Conservation (phyloP, 2,888 invertebrate species). For the Caprella mutica region DNA sequence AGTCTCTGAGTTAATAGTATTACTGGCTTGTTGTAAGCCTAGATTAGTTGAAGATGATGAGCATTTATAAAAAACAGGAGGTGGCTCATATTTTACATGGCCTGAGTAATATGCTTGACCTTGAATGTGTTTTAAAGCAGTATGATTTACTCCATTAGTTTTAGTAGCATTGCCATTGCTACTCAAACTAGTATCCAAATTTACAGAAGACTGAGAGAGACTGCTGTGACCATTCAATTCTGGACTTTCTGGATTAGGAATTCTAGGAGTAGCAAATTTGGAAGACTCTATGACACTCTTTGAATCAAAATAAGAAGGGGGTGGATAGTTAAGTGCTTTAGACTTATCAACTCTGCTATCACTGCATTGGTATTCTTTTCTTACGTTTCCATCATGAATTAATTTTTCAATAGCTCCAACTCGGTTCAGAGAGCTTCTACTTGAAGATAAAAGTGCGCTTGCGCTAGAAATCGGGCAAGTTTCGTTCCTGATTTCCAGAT, state of each 20-base stretch:
- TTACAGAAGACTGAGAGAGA: not conserved
- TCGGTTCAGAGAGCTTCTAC: no score
- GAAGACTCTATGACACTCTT: slow-evolving; percentile 54
- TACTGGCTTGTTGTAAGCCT: slow-evolving; percentile 22
- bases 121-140: slow-evolving; percentile 17
- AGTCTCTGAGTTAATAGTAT: not conserved
- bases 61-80: slow-evolving; percentile 28
- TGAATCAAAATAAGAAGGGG: slow-evolving; percentile 24
- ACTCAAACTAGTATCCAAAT: not conserved
- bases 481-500: no score
- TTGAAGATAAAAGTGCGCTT: no score
- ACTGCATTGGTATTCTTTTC: not conserved
- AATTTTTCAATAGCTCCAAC: slow-evolving; percentile 32
- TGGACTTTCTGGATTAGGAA: slow-evolving; percentile 46
- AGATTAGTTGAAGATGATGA: slow-evolving; percentile 32
- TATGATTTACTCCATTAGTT: not conserved
- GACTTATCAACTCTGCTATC: not conserved
- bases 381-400: slow-evolving; percentile 14
- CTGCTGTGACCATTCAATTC: not conserved
- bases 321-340: not conserved
- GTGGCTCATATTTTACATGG: slow-evolving; percentile 32
- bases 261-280: slow-evolving; percentile 64
- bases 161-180: not conserved
- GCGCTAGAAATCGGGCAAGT: no score
- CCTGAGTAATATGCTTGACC: slow-evolving; percentile 31